phyloP scores from a whole-genome alignment of 2,797 vertebrate genomes.

The Prunella strophiata region DNA sequence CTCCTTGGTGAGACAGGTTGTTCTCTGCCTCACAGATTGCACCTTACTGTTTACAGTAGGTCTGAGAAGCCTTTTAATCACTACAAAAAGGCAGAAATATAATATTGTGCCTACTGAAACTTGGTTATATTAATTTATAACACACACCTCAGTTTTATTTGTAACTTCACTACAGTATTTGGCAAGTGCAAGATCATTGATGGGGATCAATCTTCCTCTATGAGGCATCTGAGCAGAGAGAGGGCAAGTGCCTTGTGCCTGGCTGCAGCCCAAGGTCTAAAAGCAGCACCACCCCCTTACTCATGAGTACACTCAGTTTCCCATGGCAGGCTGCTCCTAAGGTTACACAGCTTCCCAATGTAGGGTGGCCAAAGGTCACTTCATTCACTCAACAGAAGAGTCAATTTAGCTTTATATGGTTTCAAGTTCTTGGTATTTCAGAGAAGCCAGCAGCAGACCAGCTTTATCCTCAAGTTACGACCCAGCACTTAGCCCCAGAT shows the following conservation, averaged over 20 bases:
- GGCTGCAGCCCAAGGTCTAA: not conserved
- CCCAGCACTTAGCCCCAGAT: constrained; percentile 17
- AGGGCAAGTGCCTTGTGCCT: not conserved
- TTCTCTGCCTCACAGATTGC: not conserved
- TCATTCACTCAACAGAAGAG: not conserved
- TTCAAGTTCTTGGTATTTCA: constrained; percentile 37
- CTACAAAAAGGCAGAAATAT: not conserved
- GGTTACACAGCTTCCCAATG: not conserved
- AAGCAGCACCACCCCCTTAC: not conserved
- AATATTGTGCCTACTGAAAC: not conserved
- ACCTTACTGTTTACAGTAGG: not conserved
- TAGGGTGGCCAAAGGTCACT: not conserved
- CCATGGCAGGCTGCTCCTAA: not conserved
- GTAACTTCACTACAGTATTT: not conserved
- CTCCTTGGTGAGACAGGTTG: not conserved
- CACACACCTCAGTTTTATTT: not conserved
- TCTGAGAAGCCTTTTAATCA: not conserved
- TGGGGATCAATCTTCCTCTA: not conserved
- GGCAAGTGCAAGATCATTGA: not conserved
- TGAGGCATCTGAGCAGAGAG: not conserved
- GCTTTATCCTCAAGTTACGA: constrained; percentile 43
- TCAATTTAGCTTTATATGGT: not conserved
- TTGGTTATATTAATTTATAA: not conserved
- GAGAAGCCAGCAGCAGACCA: not conserved
- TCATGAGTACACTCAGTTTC: accelerated